Conservation (phyloP, 2,113 vertebrate species). For the Pica pica region DNA sequence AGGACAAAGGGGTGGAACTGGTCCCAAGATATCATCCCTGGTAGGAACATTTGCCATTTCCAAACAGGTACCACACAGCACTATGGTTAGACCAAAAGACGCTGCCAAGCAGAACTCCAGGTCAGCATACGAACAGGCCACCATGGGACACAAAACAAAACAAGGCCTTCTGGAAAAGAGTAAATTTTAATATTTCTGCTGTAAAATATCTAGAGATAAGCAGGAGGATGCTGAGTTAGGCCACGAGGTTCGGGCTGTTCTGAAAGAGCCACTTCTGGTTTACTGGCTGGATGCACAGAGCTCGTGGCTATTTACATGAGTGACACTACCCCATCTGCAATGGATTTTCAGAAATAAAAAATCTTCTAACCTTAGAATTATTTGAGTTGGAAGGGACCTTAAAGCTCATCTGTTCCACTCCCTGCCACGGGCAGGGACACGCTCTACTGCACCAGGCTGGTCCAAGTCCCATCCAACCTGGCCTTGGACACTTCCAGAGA, state of each 20-base stretch:
- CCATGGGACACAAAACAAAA: not conserved
- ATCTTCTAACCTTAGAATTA: not conserved
- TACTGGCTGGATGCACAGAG: not conserved
- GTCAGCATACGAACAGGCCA: not conserved
- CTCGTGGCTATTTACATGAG: not conserved
- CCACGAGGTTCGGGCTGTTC: not conserved
- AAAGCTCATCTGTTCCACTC: not conserved
- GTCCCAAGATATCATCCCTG: fast-evolving
- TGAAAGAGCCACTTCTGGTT: not conserved
- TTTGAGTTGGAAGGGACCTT: not conserved
- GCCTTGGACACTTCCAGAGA: not conserved
- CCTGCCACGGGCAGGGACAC: not conserved
- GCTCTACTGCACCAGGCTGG: fast-evolving
- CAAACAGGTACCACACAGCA: not conserved
- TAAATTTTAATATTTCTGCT: not conserved
- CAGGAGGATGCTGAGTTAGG: not conserved
- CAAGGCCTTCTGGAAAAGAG: not conserved
- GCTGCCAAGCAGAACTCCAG: constrained; percentile 7
- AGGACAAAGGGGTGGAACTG: not conserved
- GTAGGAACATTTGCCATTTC: not conserved
- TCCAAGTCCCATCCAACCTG: fast-evolving
- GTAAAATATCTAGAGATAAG: not conserved
- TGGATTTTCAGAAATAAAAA: not conserved
- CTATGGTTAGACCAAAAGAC: not conserved
- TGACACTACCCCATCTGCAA: not conserved